phyloP scores from a whole-genome alignment of 2,797 vertebrate species.

The Smutsia gigantea region DNA sequence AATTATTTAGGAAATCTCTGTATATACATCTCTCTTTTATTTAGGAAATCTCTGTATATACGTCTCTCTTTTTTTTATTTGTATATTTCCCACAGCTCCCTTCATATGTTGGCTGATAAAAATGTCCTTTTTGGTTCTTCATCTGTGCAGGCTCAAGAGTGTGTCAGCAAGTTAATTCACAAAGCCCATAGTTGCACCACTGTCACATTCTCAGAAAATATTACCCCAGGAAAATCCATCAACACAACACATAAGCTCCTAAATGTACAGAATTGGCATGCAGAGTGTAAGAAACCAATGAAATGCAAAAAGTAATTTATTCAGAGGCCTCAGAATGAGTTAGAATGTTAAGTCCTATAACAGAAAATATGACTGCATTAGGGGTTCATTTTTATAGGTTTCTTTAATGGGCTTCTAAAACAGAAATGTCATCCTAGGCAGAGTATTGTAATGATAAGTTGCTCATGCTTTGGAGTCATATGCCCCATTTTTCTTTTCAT shows the following conservation, averaged over 20 bases:
- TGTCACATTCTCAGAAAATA: conserved; percentile 59
- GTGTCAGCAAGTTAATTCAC: conserved; percentile 53
- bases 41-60: conserved; percentile 36
- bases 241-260: conserved; percentile 18
- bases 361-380: neutral
- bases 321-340: conserved; percentile 22
- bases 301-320: conserved; percentile 33
- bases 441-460: neutral
- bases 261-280: conserved; percentile 35
- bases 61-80: conserved; percentile 51
- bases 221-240: conserved; percentile 61
- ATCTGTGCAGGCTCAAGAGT: conserved; percentile 35
- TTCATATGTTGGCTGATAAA: conserved; percentile 44
- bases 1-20: neutral
- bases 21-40: too few relatives aligned
- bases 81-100: neutral
- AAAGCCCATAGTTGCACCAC: conserved; percentile 35
- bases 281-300: conserved; percentile 34
- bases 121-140: conserved; percentile 62
- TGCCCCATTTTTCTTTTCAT: neutral
- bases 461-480: neutral
- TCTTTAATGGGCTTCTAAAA: conserved; percentile 53
- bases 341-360: conserved; percentile 14
- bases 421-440: neutral
- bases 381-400: neutral